Conservation (phyloP, 2,113 vertebrate genomes). For the Cavia aperea region DNA sequence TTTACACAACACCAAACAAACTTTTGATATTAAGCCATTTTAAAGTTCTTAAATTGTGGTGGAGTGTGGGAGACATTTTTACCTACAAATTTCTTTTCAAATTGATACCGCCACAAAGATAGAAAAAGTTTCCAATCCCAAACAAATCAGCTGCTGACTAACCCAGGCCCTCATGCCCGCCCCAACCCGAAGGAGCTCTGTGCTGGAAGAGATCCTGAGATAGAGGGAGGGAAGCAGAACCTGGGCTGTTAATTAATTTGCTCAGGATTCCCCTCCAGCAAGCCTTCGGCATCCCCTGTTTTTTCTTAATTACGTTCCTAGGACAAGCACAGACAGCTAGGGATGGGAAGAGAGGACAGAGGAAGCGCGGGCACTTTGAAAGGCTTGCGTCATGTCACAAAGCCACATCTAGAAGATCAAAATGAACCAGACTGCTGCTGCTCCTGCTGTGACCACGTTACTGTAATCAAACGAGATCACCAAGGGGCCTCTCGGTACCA, state of each 20-base stretch:
- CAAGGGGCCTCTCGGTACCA: neutral
- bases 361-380: neutral
- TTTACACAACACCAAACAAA: neutral
- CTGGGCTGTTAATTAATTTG: slow-evolving; percentile 34
- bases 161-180: neutral
- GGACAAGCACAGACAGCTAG: slow-evolving; percentile 4
- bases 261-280: neutral
- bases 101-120: neutral
- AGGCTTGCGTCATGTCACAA: neutral
- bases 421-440: neutral
- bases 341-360: neutral
- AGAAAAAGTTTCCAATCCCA: neutral
- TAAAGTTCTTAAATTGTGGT: neutral
- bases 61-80: neutral
- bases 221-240: neutral
- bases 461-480: neutral
- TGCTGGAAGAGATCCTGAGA: slow-evolving; percentile 5
- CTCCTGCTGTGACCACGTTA: neutral
- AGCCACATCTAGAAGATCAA: neutral
- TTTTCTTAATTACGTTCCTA: slow-evolving; percentile 9
- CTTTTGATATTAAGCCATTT: neutral
- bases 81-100: neutral
- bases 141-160: neutral
- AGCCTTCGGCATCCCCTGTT: neutral
- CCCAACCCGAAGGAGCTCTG: neutral